Evolutionary conservation across 2,113 vertebrate species (phyloP).

Genomic region (Poeciliopsis prolifica): DNA sequence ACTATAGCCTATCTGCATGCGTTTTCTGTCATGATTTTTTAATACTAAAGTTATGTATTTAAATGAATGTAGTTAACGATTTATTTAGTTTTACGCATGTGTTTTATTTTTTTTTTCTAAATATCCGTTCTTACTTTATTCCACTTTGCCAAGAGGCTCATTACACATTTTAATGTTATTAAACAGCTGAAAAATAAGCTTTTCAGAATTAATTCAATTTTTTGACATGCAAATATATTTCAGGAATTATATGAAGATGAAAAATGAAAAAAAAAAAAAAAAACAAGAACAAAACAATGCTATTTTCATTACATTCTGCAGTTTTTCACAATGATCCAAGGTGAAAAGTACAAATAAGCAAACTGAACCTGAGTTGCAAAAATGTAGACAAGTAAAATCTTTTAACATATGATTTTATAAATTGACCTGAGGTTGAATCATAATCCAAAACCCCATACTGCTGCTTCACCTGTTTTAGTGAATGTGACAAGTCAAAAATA

Average conservation of each 20-base stretch:
- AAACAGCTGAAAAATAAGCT: conserved; percentile 65
- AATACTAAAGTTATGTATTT: conserved; percentile 77
- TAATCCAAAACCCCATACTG: no score
- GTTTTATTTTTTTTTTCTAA: conserved; percentile 64
- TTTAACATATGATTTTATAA: no score
- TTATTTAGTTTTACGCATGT: conserved; percentile 78
- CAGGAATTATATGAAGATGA: not conserved
- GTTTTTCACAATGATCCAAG: no score
- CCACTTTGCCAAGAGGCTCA: conserved; percentile 65
- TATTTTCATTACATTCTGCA: not conserved
- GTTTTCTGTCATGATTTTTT: conserved; percentile 74
- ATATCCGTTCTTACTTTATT: conserved; percentile 67
- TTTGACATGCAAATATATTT: conserved; percentile 23
- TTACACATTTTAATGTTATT: conserved; percentile 77
- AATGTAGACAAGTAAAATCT: not conserved
- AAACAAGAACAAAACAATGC: not conserved
- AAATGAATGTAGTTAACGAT: conserved; percentile 83
- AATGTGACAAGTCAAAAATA: not conserved
- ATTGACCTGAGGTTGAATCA: not conserved
- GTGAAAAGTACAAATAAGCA: not conserved
- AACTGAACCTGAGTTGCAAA: not conserved
- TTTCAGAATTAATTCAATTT: conserved; percentile 48
- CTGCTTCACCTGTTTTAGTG: no score
- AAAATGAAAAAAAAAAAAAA: not conserved
- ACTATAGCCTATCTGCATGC: conserved; percentile 77